Conservation (phyloP, 2,888 invertebrate genomes). For the Pycnomerus fuliginosus region DNA sequence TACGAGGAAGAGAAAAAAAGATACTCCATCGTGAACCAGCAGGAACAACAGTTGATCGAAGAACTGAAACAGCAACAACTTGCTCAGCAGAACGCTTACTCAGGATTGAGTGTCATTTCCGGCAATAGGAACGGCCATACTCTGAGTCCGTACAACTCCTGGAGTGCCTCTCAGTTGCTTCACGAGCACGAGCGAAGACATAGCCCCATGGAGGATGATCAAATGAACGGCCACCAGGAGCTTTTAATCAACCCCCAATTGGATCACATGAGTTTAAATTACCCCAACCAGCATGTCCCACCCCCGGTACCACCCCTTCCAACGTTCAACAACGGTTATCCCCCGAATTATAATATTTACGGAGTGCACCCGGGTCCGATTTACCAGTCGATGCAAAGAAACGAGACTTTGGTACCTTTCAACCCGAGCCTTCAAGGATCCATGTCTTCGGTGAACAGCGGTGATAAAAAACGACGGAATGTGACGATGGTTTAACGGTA, state of each 20-base stretch:
- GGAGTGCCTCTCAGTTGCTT: slow-evolving; percentile 62
- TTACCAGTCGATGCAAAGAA: slow-evolving; percentile 51
- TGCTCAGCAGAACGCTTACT: slow-evolving; percentile 38
- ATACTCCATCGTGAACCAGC: slow-evolving; percentile 54
- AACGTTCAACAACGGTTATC: slow-evolving; percentile 50
- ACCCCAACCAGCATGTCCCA: slow-evolving; percentile 42
- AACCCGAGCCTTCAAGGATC: slow-evolving; percentile 59
- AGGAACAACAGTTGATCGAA: slow-evolving; percentile 53
- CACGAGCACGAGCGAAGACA: slow-evolving; percentile 60
- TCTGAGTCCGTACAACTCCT: slow-evolving; percentile 59
- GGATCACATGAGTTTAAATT: slow-evolving; percentile 24
- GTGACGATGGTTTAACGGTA: slow-evolving; percentile 62
- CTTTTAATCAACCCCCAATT: slow-evolving; percentile 35
- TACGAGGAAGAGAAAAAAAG: slow-evolving; percentile 54
- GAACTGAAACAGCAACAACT: slow-evolving; percentile 52
- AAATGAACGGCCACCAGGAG: slow-evolving; percentile 42
- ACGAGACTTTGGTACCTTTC: slow-evolving; percentile 49
- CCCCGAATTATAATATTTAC: slow-evolving; percentile 51
- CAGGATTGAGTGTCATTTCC: slow-evolving; percentile 48
- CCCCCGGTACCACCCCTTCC: slow-evolving; percentile 60
- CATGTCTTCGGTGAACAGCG: slow-evolving; percentile 59
- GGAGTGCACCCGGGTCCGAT: slow-evolving; percentile 51
- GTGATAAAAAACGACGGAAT: slow-evolving; percentile 59
- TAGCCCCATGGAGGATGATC: slow-evolving; percentile 52
- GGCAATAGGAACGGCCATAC: slow-evolving; percentile 50